A percentile compares a stretch with the other conserved stretches of the same genome.
Conservation (phyloP, 2,797 vertebrate genomes). For the Orestias chungarensis region DNA sequence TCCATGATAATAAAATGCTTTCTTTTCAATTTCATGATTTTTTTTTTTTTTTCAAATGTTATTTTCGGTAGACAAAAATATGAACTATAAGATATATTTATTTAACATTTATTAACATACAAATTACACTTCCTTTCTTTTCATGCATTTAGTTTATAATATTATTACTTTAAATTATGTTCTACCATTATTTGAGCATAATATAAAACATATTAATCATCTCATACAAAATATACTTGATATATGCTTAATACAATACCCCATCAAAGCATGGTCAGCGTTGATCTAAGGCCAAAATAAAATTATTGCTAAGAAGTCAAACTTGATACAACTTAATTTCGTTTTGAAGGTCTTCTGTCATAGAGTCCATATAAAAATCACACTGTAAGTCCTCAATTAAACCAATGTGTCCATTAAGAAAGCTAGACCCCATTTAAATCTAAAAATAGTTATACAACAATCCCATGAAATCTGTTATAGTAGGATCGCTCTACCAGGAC, state of each 20-base stretch:
- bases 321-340: slow-evolving; percentile 38
- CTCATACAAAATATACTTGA: too few relatives aligned
- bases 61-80: background rate
- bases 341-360: slow-evolving; percentile 40
- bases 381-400: slow-evolving; percentile 55
- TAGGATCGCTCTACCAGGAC: slow-evolving; percentile 17
- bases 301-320: slow-evolving; percentile 23
- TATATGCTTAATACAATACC: background rate
- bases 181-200: background rate
- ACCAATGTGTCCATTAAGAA: slow-evolving; percentile 51
- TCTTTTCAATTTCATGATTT: background rate
- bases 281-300: background rate
- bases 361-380: slow-evolving; percentile 48
- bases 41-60: background rate
- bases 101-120: background rate
- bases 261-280: background rate
- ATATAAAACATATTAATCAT: background rate
- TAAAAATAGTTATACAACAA: slow-evolving; percentile 25
- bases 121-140: background rate
- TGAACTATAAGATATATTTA: background rate
- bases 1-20: too few relatives aligned
- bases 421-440: slow-evolving; percentile 38
- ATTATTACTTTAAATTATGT: background rate
- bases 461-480: slow-evolving; percentile 20
- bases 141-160: background rate